phyloP scores from a whole-genome alignment of 2,888 invertebrate species.

The Apamea crenata region DNA sequence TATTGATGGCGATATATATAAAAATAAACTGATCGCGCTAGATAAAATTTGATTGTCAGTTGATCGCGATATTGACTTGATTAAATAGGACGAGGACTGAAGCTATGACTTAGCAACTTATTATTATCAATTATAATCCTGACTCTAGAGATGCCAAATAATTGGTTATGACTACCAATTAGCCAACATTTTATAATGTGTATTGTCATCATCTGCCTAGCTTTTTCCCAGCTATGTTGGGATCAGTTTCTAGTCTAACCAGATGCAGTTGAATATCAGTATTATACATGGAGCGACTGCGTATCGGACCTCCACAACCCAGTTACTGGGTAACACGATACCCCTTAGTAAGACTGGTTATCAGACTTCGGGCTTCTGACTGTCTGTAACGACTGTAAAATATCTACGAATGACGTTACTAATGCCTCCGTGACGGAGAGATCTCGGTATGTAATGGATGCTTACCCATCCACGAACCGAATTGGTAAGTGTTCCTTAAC shows the following conservation, averaged over 20 bases:
- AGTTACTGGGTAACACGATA: background rate
- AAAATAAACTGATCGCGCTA: background rate
- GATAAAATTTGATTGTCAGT: conserved; percentile 9
- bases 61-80: conserved; percentile 15
- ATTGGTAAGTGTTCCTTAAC: background rate
- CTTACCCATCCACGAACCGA: background rate
- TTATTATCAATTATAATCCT: conserved; percentile 4
- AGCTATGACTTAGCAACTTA: background rate
- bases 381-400: background rate
- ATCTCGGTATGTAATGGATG: background rate
- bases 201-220: background rate
- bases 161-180: background rate
- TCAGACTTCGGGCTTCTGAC: background rate
- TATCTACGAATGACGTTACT: no score
- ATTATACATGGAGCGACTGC: background rate
- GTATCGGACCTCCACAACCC: background rate
- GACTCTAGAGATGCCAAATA: background rate
- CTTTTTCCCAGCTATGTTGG: background rate
- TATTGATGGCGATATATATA: conserved; percentile 17
- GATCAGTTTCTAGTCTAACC: background rate
- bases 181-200: background rate
- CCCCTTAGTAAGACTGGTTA: background rate
- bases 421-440: no score
- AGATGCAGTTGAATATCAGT: no score
- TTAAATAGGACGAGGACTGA: conserved; percentile 9